Evolutionary conservation across 2,888 invertebrate species (phyloP).

Genomic region (Rugalucina vietnamica): DNA sequence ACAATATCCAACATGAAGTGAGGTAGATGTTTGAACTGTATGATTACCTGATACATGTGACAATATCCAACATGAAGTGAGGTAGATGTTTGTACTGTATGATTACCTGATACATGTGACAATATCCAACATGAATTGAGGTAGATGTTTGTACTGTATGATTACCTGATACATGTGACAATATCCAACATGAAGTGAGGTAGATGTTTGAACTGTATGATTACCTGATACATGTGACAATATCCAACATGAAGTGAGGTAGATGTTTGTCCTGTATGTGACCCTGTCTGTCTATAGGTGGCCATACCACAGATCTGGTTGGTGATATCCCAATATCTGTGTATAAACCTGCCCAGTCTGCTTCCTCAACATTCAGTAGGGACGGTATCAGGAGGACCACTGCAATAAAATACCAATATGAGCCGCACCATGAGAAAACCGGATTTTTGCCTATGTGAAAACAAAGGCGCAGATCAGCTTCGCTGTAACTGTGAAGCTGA

Average conservation of each 20-base stretch:
- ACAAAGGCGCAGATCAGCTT: too few species aligned
- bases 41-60: too few species aligned
- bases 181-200: background rate
- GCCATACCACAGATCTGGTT: background rate
- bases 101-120: too few species aligned
- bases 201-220: background rate
- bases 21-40: too few species aligned
- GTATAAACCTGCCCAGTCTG: background rate
- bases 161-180: background rate
- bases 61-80: too few species aligned
- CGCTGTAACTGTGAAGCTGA: too few species aligned
- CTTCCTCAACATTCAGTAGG: background rate
- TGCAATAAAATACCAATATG: background rate
- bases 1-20: too few species aligned
- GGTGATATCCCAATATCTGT: background rate
- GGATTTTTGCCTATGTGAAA: too few species aligned
- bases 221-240: background rate
- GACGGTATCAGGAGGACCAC: background rate
- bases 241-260: background rate
- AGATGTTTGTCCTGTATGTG: background rate
- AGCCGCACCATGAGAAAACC: too few species aligned
- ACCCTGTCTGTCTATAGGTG: background rate
- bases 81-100: too few species aligned
- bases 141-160: too few species aligned
- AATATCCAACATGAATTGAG: too few species aligned